phyloP scores from a whole-genome alignment of 1,140 invertebrate genomes.

The Neoseiulus cucumeris region DNA sequence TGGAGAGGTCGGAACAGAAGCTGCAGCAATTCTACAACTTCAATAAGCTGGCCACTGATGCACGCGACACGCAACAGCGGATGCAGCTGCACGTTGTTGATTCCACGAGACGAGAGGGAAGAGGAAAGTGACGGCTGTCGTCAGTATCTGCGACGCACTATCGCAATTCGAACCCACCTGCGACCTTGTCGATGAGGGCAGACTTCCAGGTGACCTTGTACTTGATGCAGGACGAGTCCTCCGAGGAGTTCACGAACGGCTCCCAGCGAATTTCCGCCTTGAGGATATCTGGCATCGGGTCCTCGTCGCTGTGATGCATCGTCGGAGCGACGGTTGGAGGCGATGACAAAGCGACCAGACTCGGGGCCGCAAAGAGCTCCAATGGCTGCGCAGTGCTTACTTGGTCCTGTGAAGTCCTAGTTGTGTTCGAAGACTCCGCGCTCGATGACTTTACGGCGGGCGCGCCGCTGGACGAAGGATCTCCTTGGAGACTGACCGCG shows the following conservation, averaged over 20 bases:
- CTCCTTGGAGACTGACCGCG: background rate
- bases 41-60: no score
- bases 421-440: background rate
- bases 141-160: background rate
- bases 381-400: background rate
- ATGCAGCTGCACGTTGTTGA: no score
- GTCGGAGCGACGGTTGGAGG: no score
- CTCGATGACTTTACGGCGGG: background rate
- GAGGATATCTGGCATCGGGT: background rate
- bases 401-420: background rate
- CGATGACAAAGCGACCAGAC: background rate
- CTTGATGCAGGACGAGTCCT: background rate
- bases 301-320: no score
- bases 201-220: constrained; percentile 8
- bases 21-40: no score
- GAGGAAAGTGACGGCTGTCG: background rate
- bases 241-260: background rate
- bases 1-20: no score
- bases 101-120: background rate
- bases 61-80: no score
- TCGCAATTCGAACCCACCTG: background rate
- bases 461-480: background rate
- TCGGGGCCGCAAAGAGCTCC: background rate
- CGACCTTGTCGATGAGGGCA: background rate
- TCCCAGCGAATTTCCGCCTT: background rate